Evolutionary conservation across 2,888 invertebrate genomes (phyloP).

Genomic region (Oscheius myriophilus): DNA sequence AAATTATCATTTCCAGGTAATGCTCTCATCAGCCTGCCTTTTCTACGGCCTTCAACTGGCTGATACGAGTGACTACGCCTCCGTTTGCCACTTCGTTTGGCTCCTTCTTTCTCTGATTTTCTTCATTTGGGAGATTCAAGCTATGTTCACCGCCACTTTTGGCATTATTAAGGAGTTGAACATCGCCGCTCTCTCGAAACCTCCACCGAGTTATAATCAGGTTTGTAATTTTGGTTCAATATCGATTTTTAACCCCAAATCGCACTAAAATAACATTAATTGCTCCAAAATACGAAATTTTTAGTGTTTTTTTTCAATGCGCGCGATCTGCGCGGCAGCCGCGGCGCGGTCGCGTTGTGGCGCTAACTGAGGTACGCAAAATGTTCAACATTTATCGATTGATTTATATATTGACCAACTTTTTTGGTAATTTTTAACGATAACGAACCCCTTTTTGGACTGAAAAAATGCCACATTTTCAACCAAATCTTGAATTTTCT

Average conservation of each 20-base stretch:
- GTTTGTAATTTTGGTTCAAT: slow-evolving; percentile 14
- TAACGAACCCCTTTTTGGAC: no score
- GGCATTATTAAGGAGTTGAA: slow-evolving; percentile 50
- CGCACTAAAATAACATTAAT: neutral
- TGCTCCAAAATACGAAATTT: no score
- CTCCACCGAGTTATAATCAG: slow-evolving; percentile 49
- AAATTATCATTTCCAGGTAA: slow-evolving; percentile 41
- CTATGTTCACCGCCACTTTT: slow-evolving; percentile 50
- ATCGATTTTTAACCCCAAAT: neutral
- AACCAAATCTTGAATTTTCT: no score
- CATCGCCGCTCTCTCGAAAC: slow-evolving; percentile 41
- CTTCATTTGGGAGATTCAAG: slow-evolving; percentile 49
- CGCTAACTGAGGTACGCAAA: no score
- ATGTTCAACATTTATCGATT: no score
- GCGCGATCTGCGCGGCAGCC: no score
- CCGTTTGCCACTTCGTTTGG: slow-evolving; percentile 41
- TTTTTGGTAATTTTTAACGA: no score
- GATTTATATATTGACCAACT: no score
- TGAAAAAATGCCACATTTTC: no score
- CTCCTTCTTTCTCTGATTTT: slow-evolving; percentile 44
- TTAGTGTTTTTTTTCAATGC: no score
- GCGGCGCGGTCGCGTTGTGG: no score
- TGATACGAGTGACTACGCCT: slow-evolving; percentile 38
- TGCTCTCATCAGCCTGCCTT: slow-evolving; percentile 48
- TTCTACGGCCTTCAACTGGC: slow-evolving; percentile 53